A percentile compares a stretch with the other conserved stretches of the same genome.
Evolutionary conservation across 2,113 vertebrate genomes (phyloP).

Genomic region (Tyto alba): DNA sequence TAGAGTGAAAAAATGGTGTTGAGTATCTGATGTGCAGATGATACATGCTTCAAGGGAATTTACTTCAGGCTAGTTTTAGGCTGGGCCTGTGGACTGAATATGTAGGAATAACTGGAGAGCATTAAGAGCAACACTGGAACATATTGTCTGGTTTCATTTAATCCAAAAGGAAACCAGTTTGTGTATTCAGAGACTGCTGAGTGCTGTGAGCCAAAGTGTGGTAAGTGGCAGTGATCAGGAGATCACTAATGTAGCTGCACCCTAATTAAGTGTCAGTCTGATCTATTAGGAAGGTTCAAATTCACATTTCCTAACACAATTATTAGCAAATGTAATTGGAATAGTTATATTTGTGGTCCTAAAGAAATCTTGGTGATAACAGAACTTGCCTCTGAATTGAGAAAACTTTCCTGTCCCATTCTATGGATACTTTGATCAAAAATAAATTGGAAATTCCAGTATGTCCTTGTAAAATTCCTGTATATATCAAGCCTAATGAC

Average conservation of each 20-base stretch:
- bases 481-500: constrained; percentile 28
- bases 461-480: neutral
- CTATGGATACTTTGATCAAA: neutral
- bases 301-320: neutral
- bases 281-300: neutral
- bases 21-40: neutral
- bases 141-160: constrained; percentile 19
- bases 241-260: neutral
- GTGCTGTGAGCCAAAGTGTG: neutral
- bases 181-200: neutral
- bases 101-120: neutral
- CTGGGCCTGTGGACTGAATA: neutral
- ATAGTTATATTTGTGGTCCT: neutral
- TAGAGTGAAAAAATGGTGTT: neutral
- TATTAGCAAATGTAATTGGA: neutral
- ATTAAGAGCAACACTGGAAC: constrained; percentile 7
- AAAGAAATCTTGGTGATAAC: neutral
- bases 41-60: neutral
- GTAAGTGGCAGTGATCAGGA: neutral
- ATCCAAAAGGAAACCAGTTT: neutral
- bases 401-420: neutral
- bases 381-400: neutral
- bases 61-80: neutral
- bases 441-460: neutral
- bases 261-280: constrained; percentile 15